Base-by-base conservation (phyloP, 1,140 invertebrate genomes). In the Ceratina australensis region DNA sequence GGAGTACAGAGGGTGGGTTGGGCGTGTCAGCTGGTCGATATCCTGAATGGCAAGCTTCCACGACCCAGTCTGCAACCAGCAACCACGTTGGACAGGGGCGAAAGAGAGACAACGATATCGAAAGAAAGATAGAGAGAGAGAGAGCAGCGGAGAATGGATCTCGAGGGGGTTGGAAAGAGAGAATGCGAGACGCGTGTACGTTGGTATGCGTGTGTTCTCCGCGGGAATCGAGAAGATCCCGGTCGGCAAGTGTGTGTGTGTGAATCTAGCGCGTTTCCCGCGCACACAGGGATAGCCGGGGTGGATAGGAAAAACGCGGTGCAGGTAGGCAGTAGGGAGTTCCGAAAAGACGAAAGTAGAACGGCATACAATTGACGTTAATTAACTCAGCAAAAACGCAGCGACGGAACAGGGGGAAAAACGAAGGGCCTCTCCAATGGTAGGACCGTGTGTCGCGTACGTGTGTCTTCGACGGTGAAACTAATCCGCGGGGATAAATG, bases 21-120 rank as follows among this genome's bases (percentile, higher is more conserved):
- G 89, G 87, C 87, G 89, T 87, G 88, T 88, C 81, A 79, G 78
- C 85, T 89, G 88, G 85, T 90, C 88, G 89, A 90, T 90, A 90
- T 89, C 88, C 84, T 88, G 83, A 87, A 89, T 87, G 86, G 84
- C 83, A 86, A 88, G 78, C 80, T 85, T 89, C 85, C 81, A 86
- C 82, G 81, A 82, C 80, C 76, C 86, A 82, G 84, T 81, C 68
- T 87, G 67, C 65, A 80, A 79, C 78, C 67, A 81, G 81, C 84
- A 74, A 65, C 84, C 80, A 60, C 73, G 72, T 47, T 56, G 42
- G 52, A 57, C 50, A 16, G 28, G 33, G 33, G 13, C 12, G 76
- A 61, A 26, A 52, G 56, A 49, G 42, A 61, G 69, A 50, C 18
- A 50, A 7, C 12, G 28, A 15, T 50, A 77, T 64, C 49, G 13